A percentile compares a stretch with the other conserved stretches of the same genome.
Evolutionary conservation across 2,797 vertebrate genomes (phyloP).

Genomic region (Sus cebifrons): DNA sequence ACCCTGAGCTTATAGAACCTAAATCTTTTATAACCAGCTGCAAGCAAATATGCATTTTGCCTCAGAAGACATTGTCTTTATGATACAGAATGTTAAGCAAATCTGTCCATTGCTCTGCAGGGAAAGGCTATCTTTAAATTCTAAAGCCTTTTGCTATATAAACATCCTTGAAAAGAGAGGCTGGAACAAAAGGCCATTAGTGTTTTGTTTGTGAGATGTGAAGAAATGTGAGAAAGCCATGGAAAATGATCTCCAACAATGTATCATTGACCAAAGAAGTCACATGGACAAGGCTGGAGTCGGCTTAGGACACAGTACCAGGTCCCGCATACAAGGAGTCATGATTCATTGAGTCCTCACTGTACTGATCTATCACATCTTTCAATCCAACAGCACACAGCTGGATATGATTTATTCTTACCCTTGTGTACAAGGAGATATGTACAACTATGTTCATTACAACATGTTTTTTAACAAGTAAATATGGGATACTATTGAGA

Average conservation of each 20-base stretch:
- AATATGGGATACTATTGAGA: conserved; percentile 6
- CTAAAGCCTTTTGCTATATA: not conserved
- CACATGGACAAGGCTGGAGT: not conserved
- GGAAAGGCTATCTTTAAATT: not conserved
- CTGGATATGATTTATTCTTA: not conserved
- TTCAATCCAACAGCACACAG: not conserved
- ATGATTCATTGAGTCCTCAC: not conserved
- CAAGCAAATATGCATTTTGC: conserved; percentile 50
- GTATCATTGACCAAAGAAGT: not conserved
- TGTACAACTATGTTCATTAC: not conserved
- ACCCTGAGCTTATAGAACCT: not conserved
- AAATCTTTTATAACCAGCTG: conserved; percentile 3
- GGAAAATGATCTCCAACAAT: not conserved
- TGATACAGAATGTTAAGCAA: not conserved
- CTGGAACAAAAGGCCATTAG: not conserved
- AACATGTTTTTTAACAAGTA: not conserved
- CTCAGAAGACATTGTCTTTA: not conserved
- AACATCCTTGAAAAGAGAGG: conserved; percentile 16
- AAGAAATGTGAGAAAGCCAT: not conserved
- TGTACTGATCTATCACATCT: not conserved
- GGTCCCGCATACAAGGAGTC: not conserved
- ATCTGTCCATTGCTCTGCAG: not conserved
- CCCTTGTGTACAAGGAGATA: not conserved
- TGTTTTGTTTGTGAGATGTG: not conserved
- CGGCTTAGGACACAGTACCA: not conserved